phyloP scores from a whole-genome alignment of 2,888 invertebrate species.

The Agonopterix subpropinquella region DNA sequence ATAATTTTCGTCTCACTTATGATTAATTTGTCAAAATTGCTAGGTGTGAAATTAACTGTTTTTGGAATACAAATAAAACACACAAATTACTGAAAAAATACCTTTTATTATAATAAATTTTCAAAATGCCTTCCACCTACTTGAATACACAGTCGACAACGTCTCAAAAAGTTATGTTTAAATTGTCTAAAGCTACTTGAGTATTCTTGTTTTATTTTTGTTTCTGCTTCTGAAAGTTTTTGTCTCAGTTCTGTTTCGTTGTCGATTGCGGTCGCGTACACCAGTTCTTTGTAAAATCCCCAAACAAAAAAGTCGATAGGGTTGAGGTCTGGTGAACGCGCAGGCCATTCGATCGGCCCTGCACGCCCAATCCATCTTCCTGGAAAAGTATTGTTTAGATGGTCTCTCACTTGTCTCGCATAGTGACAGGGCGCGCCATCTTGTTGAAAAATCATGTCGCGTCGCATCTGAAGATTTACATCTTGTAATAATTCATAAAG shows the following conservation, averaged over 20 bases:
- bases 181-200: slow-evolving; percentile 1
- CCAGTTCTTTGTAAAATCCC: slow-evolving; percentile 12
- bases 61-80: background rate
- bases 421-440: slow-evolving; percentile 5
- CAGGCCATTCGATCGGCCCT: slow-evolving; percentile 13
- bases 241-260: slow-evolving; percentile 3
- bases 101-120: slow-evolving; percentile 6
- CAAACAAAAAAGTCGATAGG: slow-evolving; percentile 13
- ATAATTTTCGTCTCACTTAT: background rate
- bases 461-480: slow-evolving; percentile 1
- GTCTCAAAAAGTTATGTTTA: slow-evolving; percentile 7
- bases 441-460: slow-evolving; percentile 7
- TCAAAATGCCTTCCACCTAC: slow-evolving; percentile 7
- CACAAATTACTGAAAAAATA: background rate
- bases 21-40: background rate
- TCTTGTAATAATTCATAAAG: slow-evolving; percentile 3
- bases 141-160: slow-evolving; percentile 6
- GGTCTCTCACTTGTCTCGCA: slow-evolving; percentile 5
- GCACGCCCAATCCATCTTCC: slow-evolving; percentile 16
- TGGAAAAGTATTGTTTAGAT: slow-evolving; percentile 7
- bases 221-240: slow-evolving; percentile 2
- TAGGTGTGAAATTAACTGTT: background rate
- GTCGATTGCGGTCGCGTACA: slow-evolving; percentile 5
- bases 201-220: slow-evolving; percentile 6
- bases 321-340: slow-evolving; percentile 14